phyloP scores from a whole-genome alignment of 2,888 invertebrate genomes.

The Vanessa cardui region DNA sequence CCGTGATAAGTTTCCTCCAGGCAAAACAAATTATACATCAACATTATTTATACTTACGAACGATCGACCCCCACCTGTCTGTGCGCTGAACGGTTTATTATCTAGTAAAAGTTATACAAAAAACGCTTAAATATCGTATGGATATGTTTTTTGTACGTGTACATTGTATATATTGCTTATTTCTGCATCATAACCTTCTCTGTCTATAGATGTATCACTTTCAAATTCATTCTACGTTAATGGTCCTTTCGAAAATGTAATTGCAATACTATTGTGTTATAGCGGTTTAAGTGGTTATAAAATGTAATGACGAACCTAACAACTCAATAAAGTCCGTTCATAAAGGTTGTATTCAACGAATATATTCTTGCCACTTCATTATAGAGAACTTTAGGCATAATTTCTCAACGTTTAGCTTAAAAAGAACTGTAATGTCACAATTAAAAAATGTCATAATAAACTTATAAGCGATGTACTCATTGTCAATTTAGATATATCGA shows the following conservation, averaged over 20 bases:
- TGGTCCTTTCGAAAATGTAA: slow-evolving; percentile 9
- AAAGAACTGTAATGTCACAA: no score
- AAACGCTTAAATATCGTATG: no score
- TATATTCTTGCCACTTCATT: not conserved
- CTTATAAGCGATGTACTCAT: no score
- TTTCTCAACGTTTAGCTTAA: no score
- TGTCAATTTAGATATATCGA: not conserved
- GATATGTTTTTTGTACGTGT: not conserved
- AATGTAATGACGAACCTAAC: slow-evolving; percentile 2
- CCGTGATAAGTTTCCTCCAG: slow-evolving; percentile 39
- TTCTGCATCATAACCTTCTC: not conserved
- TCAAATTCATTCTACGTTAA: slow-evolving; percentile 7
- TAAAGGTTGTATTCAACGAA: not conserved
- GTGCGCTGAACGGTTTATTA: slow-evolving; percentile 2
- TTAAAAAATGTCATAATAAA: no score
- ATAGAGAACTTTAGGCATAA: not conserved
- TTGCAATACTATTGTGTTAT: slow-evolving; percentile 5
- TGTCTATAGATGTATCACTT: not conserved
- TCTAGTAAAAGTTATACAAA: no score
- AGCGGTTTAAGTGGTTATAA: slow-evolving; percentile 8
- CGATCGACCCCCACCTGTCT: slow-evolving; percentile 22
- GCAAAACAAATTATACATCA: slow-evolving; percentile 39
- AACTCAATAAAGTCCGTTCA: not conserved
- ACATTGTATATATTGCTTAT: not conserved
- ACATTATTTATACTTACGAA: slow-evolving; percentile 31